These are phyloP conservation scores for Euleptes europaea DNA, from an alignment of 2,113 vertebrate species.

Conservation along the genomic window DNA sequence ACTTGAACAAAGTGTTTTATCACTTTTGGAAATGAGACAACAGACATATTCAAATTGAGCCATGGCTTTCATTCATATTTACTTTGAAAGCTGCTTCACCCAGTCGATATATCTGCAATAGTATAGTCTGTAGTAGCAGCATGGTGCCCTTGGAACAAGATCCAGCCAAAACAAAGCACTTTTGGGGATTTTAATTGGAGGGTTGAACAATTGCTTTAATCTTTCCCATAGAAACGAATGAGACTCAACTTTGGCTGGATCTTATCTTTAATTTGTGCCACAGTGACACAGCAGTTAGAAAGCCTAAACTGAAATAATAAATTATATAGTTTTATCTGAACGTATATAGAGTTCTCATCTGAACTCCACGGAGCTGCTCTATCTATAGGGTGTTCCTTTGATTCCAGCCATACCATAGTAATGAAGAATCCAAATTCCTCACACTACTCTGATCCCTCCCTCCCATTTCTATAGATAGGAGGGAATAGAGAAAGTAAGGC, in stretches of 20 bases:
- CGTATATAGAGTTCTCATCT: no score
- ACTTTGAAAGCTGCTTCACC: background rate
- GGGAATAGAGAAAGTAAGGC: background rate
- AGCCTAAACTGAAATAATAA: background rate
- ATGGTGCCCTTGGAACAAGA: background rate
- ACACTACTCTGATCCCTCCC: background rate
- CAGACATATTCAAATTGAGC: background rate
- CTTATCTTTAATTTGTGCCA: background rate
- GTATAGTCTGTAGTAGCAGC: background rate
- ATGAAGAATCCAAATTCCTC: background rate
- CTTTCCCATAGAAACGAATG: background rate
- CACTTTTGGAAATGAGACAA: background rate
- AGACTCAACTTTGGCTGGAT: background rate
- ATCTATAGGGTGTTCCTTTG: background rate
- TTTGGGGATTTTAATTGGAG: background rate
- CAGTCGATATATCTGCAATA: background rate
- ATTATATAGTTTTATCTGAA: background rate
- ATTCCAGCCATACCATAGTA: background rate
- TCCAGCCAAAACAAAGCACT: background rate
- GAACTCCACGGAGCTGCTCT: background rate
- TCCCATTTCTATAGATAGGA: background rate
- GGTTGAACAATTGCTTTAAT: background rate
- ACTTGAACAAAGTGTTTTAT: background rate
- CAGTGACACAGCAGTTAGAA: background rate
- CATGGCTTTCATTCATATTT: background rate